Evolutionary conservation across 2,797 vertebrate genomes (phyloP).

Genomic region (Anguilla marmorata): DNA sequence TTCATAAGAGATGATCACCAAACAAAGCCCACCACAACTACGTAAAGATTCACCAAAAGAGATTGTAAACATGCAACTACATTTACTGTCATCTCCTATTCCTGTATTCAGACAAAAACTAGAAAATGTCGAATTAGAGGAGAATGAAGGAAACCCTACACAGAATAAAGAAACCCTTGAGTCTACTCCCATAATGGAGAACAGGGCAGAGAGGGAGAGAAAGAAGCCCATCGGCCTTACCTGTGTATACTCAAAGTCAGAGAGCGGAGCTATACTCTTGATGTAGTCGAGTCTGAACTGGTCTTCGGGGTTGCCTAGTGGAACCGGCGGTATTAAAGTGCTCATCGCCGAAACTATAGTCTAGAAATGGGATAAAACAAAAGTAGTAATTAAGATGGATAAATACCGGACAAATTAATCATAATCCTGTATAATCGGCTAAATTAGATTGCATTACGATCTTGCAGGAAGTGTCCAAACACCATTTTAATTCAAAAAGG

Average conservation of each 20-base stretch:
- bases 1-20: background rate
- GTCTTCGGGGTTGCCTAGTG: conserved; percentile 93
- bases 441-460: conserved; percentile 60
- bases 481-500: conserved; percentile 19
- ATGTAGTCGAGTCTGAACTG: conserved; percentile 98
- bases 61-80: background rate
- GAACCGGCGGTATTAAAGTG: conserved; percentile 98
- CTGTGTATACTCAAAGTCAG: conserved; percentile 97
- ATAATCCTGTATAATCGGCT: conserved; percentile 64
- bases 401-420: conserved; percentile 50
- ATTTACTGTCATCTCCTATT: background rate
- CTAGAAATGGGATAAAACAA: conserved; percentile 70
- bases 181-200: background rate
- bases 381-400: conserved; percentile 57
- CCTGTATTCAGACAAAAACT: background rate
- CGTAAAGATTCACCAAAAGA: background rate
- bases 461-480: conserved; percentile 40
- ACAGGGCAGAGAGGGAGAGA: background rate
- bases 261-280: conserved; percentile 97
- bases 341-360: conserved; percentile 99
- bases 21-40: background rate
- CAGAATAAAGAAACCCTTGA: background rate
- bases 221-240: conserved; percentile 69
- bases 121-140: background rate
- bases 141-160: background rate